phyloP scores from a whole-genome alignment of 92 coral and sea anemone species.

The Desmophyllum pertusum region DNA sequence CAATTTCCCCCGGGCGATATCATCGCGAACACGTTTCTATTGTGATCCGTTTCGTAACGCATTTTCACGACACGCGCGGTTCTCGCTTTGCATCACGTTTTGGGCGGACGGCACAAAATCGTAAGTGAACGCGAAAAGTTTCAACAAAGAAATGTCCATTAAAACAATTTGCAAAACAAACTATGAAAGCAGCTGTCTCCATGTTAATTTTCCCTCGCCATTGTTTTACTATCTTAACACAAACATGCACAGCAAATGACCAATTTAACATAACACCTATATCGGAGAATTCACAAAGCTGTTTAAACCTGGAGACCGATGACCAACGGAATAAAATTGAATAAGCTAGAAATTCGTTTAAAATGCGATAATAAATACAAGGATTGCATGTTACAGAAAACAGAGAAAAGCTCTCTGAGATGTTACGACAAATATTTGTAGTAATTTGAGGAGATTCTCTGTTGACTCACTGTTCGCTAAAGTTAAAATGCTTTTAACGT shows the following conservation, averaged over 20 bases:
- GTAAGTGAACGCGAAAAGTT: background rate
- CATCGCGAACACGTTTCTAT: background rate
- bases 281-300: conserved; percentile 11
- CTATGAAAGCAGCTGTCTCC: conserved; percentile 8
- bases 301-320: background rate
- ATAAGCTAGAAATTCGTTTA: background rate
- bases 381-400: background rate
- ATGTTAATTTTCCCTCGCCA: conserved; percentile 5
- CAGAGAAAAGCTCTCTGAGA: background rate
- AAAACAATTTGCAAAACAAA: background rate
- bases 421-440: background rate
- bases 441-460: background rate
- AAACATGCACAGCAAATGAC: conserved; percentile 9
- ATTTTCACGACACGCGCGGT: background rate
- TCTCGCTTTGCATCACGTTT: background rate
- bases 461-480: background rate
- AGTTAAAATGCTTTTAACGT: background rate
- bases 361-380: background rate
- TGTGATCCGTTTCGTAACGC: background rate
- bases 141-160: background rate
- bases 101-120: background rate
- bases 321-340: background rate
- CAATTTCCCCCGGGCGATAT: background rate
- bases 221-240: background rate
- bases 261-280: background rate